These are phyloP conservation scores for Gastracanthus pulcherrimus DNA, from an alignment of 2,888 invertebrate genomes.

Conservation along the genomic window DNA sequence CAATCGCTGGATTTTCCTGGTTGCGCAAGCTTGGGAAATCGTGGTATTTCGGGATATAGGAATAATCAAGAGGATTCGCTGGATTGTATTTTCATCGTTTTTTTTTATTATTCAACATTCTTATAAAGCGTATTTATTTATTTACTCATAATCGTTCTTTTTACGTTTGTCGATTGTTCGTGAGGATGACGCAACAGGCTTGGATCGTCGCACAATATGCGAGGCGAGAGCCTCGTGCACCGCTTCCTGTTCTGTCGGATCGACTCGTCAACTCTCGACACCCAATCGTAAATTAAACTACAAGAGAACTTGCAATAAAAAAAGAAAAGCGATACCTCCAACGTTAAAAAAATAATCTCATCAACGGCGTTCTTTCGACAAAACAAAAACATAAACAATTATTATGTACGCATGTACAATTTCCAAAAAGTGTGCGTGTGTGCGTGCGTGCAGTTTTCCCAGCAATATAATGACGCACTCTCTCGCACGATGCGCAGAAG, in stretches of 20 bases:
- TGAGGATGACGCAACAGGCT: neutral
- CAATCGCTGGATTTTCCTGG: neutral
- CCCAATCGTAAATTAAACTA: too few relatives aligned
- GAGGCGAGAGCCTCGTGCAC: neutral
- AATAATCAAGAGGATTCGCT: neutral
- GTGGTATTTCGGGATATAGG: neutral
- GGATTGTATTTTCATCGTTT: neutral
- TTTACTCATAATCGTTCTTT: neutral
- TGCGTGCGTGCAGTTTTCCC: conserved; percentile 21
- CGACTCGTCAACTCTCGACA: neutral
- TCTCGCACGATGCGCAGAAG: conserved; percentile 47
- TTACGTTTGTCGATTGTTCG: neutral
- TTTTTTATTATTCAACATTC: neutral
- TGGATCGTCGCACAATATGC: neutral
- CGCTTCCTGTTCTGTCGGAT: neutral
- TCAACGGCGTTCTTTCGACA: neutral
- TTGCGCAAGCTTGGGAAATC: neutral
- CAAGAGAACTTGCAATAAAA: too few relatives aligned
- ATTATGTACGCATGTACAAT: neutral
- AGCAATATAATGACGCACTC: conserved; percentile 41
- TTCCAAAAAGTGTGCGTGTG: too few relatives aligned
- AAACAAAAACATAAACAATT: neutral
- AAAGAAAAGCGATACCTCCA: too few relatives aligned
- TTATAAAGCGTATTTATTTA: neutral
- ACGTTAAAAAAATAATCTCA: too few relatives aligned